Conservation (phyloP, 2,888 invertebrate species). For the Ecliptopera silaceata region DNA sequence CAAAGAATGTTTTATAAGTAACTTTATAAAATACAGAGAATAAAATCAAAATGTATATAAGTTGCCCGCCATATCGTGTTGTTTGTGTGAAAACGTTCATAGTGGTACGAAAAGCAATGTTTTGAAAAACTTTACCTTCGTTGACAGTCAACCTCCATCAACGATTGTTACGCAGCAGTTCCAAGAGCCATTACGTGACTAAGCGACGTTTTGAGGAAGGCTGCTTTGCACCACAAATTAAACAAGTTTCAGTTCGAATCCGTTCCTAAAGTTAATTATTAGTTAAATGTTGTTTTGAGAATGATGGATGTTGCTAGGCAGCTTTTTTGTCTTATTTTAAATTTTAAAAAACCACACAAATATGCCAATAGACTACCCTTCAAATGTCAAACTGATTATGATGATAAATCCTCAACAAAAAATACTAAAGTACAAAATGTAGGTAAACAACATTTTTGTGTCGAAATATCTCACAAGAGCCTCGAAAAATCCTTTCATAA, state of each 20-base stretch:
- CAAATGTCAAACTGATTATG: too few species aligned
- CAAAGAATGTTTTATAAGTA: too few species aligned
- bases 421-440: not conserved
- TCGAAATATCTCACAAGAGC: not conserved
- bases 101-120: not conserved
- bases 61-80: too few species aligned
- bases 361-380: too few species aligned
- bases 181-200: slow-evolving; percentile 68
- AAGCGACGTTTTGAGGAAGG: slow-evolving; percentile 59
- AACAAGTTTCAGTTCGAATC: slow-evolving; percentile 69
- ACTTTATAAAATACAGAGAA: too few species aligned
- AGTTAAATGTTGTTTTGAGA: slow-evolving; percentile 57
- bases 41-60: too few species aligned
- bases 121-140: slow-evolving; percentile 28
- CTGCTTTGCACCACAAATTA: slow-evolving; percentile 74
- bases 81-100: too few species aligned
- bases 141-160: slow-evolving; percentile 33
- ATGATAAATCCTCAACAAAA: too few species aligned
- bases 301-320: slow-evolving; percentile 7
- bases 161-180: slow-evolving; percentile 45
- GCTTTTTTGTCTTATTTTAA: not conserved
- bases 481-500: slow-evolving; percentile 12
- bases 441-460: not conserved
- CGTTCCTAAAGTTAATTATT: slow-evolving; percentile 66
- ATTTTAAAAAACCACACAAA: too few species aligned